Evolutionary conservation across 2,888 invertebrate species (phyloP), one percentile per base, ranked within the genome.

Genomic region (Eupithecia vulgata): DNA sequence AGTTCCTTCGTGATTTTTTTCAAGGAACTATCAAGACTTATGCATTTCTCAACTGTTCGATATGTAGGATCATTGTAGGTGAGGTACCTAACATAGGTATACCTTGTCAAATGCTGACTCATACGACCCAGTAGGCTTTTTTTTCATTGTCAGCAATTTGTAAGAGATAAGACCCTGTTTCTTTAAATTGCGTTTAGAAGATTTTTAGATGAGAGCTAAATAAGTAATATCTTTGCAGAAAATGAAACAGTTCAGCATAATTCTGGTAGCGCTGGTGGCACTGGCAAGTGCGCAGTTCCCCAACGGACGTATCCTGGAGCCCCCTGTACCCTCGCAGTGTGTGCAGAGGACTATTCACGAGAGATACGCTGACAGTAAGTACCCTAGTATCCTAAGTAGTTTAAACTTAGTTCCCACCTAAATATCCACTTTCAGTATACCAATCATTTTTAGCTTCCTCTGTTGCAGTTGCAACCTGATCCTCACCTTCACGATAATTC

Each of bases 251-350:
- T 66, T 77, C 81, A 87, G 88, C 73, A 74, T 87, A 80, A 70
- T 85, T 65, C 73, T 89, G 73, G 81, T 88, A 61, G 84, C 86
- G 34, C 79, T 88, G 72, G 85, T 87, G 42, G 88, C 86, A 65
- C 85, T 81, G 57, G 91, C 91, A 79, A 86, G 85, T 74, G 97
- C 96, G 70, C 97, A 97, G 89, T 97, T 97, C 89, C 96, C 96
- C 70, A 96, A 96, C 84, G 97, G 97, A 42, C 95, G 97, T 80
- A 96, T 97, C 84, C 90, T 98, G 82, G 97, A 97, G 88, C 96
- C 97, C 15, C 98, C 98, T 5, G 95, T 97, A 75, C 97, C 97
- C 21, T 94, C 95, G 34, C 94, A 96, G 64, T 97, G 97, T 84
- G 96, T 97, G 21, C 96, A 97, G 88, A 95, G 97, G 80, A 93